Percentiles rank a stretch among this genome's conserved stretches.
Evolutionary conservation across 2,888 invertebrate genomes (phyloP).

Genomic region (Serrognathus titanus): DNA sequence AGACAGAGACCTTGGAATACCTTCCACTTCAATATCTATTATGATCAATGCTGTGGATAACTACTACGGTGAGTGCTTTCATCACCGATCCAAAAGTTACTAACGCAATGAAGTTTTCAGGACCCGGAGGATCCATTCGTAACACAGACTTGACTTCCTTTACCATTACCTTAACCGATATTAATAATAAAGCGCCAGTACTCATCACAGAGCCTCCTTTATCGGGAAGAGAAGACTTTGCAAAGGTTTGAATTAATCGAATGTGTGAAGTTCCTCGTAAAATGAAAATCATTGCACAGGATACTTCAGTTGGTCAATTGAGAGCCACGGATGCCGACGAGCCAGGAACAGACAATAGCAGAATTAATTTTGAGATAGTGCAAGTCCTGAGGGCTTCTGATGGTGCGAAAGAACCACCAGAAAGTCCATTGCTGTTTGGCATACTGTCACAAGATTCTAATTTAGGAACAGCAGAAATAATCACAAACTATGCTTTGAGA

Average conservation of each 20-base stretch:
- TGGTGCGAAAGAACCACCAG: conserved; percentile 7
- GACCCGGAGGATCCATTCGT: no score
- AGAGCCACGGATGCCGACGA: conserved; percentile 56
- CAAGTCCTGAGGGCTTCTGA: conserved; percentile 9
- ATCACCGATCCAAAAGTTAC: no score
- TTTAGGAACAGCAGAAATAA: conserved; percentile 32
- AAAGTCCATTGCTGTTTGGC: neutral
- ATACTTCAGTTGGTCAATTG: conserved; percentile 34
- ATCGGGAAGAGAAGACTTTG: conserved; percentile 21
- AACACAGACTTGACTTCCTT: conserved; percentile 32
- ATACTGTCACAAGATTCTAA: neutral
- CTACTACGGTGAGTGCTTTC: no score
- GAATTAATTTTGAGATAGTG: conserved; percentile 38
- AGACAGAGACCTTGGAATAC: conserved; percentile 54
- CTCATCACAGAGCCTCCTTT: conserved; percentile 36
- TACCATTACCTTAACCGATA: conserved; percentile 54
- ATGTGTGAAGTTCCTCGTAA: neutral
- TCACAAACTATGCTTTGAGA: conserved; percentile 48
- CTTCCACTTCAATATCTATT: conserved; percentile 49
- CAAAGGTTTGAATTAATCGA: conserved; percentile 20
- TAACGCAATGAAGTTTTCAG: no score
- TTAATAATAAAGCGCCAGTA: conserved; percentile 61
- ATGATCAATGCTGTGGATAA: conserved; percentile 1
- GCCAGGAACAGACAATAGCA: conserved; percentile 45
- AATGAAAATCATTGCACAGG: conserved; percentile 19